These are phyloP conservation scores for Chirona hameri DNA, from an alignment of 2,888 invertebrate species.

Conservation along the genomic window DNA sequence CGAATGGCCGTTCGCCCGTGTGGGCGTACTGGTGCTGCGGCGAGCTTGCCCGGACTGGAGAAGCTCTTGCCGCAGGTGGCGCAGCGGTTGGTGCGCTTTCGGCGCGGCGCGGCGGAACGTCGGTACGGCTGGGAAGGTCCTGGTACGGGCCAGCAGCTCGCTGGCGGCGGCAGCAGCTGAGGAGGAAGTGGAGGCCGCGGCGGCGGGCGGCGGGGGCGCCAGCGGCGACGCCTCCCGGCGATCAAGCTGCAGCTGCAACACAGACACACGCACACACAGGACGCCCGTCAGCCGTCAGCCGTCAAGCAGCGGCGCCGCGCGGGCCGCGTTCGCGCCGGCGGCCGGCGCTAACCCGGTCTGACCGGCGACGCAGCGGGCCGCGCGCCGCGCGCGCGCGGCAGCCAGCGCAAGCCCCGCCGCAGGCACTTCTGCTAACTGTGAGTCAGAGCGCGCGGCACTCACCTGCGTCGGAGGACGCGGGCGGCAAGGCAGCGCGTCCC, in stretches of 20 bases:
- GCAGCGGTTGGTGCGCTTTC: constrained; percentile 47
- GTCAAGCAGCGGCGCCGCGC: background rate
- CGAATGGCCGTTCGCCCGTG: constrained; percentile 64
- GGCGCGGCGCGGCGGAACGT: constrained; percentile 35
- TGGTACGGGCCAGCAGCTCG: constrained; percentile 28
- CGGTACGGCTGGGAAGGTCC: constrained; percentile 39
- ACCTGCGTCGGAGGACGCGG: background rate
- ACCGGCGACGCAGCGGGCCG: background rate
- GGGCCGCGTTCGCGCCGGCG: constrained; percentile 1
- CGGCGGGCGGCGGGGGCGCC: constrained; percentile 39
- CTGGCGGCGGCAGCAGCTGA: background rate
- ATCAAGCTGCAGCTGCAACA: constrained; percentile 14
- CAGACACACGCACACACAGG: background rate
- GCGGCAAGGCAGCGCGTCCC: background rate
- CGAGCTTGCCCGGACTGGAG: constrained; percentile 57
- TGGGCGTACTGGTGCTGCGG: constrained; percentile 59
- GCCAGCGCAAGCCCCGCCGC: constrained; percentile 4
- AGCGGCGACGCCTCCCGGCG: background rate
- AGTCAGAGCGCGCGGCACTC: background rate
- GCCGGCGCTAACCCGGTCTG: background rate
- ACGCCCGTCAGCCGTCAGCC: no score
- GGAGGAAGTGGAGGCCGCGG: constrained; percentile 32
- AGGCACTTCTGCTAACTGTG: background rate
- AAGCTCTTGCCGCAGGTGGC: constrained; percentile 52
- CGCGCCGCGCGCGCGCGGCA: background rate